Percentiles rank a stretch among this genome's conserved stretches.
Evolutionary conservation across 2,113 vertebrate species (phyloP).

Genomic region (Hemibagrus wyckioides): DNA sequence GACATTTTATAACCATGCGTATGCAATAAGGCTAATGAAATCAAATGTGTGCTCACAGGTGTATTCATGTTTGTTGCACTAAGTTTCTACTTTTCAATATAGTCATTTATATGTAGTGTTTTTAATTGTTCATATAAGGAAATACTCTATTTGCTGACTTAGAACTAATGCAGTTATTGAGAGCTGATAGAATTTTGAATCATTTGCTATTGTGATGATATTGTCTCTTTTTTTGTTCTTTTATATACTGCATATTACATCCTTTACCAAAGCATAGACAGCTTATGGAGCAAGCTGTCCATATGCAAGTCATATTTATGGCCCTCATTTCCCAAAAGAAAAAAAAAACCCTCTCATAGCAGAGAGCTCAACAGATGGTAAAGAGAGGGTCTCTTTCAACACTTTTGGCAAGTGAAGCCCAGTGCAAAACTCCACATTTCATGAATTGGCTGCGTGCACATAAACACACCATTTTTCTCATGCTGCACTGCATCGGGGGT

Average conservation of each 20-base stretch:
- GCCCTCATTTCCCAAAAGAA: constrained; percentile 8
- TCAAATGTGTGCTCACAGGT: too few species aligned
- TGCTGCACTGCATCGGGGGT: constrained; percentile 32
- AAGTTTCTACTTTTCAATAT: too few species aligned
- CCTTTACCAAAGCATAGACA: neutral
- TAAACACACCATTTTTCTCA: constrained; percentile 48
- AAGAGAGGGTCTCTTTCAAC: neutral
- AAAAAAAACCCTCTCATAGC: neutral
- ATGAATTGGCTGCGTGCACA: constrained; percentile 17
- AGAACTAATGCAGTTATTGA: too few species aligned
- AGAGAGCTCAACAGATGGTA: constrained; percentile 24
- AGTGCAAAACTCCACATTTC: neutral
- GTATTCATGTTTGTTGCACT: too few species aligned
- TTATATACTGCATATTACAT: neutral
- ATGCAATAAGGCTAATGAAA: too few species aligned
- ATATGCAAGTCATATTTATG: constrained; percentile 14
- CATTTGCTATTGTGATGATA: too few species aligned
- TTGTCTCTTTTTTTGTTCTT: too few species aligned
- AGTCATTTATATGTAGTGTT: too few species aligned
- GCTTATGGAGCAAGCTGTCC: neutral
- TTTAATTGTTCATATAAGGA: too few species aligned
- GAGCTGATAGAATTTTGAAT: too few species aligned
- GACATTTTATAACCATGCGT: too few species aligned
- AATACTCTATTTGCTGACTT: too few species aligned
- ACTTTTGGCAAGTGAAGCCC: neutral